Evolutionary conservation across 1,140 invertebrate species (phyloP), one percentile per base, ranked within the genome.

Genomic region (Drosophila nikananu): DNA sequence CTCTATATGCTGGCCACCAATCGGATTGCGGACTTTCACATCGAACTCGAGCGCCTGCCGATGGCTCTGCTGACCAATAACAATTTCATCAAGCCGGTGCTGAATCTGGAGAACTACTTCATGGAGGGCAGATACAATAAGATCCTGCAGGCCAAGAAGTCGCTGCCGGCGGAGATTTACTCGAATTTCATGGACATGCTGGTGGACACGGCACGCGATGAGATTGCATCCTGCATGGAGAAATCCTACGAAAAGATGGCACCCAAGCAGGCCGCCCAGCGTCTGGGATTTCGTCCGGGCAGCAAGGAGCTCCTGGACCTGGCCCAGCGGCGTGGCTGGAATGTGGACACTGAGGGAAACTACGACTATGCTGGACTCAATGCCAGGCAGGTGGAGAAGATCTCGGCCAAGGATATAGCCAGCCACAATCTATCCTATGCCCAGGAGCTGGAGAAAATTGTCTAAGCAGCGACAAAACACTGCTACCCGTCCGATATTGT

Each of bases 121-220:
- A 99, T 99, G 98, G 99, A 99, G 94, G 99, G 99, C 30, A 98
- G 97, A 70, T 99, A 99, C 92, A 99, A 99, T 93, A 99, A 99
- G 94, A 95, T 95, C 63, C 94, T 95, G 80, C 93, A 94, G 66
- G 95, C 94, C 37, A 95, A 95, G 93, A 94, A 95, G 73, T 98
- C 98, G 94, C 98, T 99, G 27, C 99, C 99, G 49, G 97, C 98
- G 19, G 96, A 97, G 70, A 97, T 97, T 63, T 99, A 99, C 93
- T 97, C 97, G 52, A 97, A 98, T 79, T 99, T 99, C 93, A 99
- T 99, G 94, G 98, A 99, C 86, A 98, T 99, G 83, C 94, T 99
- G 37, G 93, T 99, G 41, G 96, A 98, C 61, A 99, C 99, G 5
- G 98, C 99, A n/a, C 95, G 99, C 54, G 97, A 97, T 91, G 99